Base-by-base conservation (phyloP, 2,113 vertebrate species). In the Callorhinus ursinus region DNA sequence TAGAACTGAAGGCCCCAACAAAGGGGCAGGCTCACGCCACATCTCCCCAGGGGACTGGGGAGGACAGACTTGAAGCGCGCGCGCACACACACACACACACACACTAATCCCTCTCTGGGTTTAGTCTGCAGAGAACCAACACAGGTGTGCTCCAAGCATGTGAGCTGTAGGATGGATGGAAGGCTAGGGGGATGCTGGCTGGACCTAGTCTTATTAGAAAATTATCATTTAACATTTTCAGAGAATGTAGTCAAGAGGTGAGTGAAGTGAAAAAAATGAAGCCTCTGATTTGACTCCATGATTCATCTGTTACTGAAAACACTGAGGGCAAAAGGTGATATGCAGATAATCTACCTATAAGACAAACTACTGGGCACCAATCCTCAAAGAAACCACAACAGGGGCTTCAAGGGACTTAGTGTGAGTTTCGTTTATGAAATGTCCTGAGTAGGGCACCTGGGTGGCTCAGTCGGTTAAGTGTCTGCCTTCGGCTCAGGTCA, bases 241-340 rank as follows among this genome's bases (percentile, higher is more conserved):
- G 13, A 67, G 71, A 91, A 84, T 15, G 33, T 11, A 81, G 77
- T 19, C 55, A 81, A 74, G 18, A 63, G 67, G 59, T 55, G 22
- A 93, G 55, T 53, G 55, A 67, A 71, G n/a, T 53, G 18, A 63
- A 85, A 87, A 87, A 82, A 67, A 21, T 1, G 24, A 92, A 79
- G 74, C 63, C 84, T 28, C 49, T 72, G 65, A 81, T 53, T 9
- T 86, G 90, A 69, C 67, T 88, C 89, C 51, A 42, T 31, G 26
- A 93, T 4, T 93, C 72, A 84, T 67, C 67, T 81, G 51, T 79
- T 85, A 59, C 77, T 72, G 59, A n/a, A 94, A 95, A 77, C 71
- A 79, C 3, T 79, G 81, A 67, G 67, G 61, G n/a, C 74, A 36
- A 93, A 84, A 67, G 63, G 39, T 7, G 10, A 28, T 24, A 42